phyloP scores from a whole-genome alignment of 2,797 vertebrate genomes.

The Cryptoprocta ferox region DNA sequence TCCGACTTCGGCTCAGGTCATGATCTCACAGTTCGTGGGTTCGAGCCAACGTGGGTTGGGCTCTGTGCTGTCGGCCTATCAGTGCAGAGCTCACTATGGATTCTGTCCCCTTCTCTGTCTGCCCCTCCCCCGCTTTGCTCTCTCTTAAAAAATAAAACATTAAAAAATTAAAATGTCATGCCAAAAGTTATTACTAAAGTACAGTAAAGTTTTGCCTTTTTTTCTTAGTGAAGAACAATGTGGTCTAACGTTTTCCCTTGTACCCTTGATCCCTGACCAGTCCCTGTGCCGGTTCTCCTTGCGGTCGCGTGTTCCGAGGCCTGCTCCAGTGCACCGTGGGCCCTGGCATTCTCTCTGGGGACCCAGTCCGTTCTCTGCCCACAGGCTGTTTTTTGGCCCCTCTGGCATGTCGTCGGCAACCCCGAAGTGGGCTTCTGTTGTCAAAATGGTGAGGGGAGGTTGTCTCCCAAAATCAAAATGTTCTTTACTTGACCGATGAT shows the following conservation, averaged over 20 bases:
- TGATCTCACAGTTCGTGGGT: too few relatives aligned
- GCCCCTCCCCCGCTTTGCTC: too few relatives aligned
- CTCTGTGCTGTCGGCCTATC: too few relatives aligned
- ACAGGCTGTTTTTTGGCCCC: not conserved
- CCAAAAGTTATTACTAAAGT: not conserved
- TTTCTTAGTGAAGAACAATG: not conserved
- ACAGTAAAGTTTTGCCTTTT: not conserved
- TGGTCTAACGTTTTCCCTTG: not conserved
- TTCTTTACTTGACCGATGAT: not conserved
- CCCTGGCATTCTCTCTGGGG: fast-evolving
- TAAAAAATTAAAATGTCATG: too few relatives aligned
- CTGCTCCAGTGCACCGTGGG: not conserved
- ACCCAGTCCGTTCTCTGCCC: not conserved
- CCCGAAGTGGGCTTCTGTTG: not conserved
- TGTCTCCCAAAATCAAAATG: not conserved
- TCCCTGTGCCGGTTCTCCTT: not conserved
- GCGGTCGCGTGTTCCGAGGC: not conserved
- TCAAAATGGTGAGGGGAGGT: not conserved
- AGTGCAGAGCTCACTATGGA: too few relatives aligned
- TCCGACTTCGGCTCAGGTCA: too few relatives aligned
- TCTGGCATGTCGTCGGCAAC: not conserved
- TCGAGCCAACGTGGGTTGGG: too few relatives aligned
- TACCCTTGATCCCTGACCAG: not conserved
- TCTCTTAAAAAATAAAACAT: too few relatives aligned
- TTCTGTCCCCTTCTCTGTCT: too few relatives aligned